Conservation (phyloP, 2,797 vertebrate species). For the Pantherophis alleghaniensis region DNA sequence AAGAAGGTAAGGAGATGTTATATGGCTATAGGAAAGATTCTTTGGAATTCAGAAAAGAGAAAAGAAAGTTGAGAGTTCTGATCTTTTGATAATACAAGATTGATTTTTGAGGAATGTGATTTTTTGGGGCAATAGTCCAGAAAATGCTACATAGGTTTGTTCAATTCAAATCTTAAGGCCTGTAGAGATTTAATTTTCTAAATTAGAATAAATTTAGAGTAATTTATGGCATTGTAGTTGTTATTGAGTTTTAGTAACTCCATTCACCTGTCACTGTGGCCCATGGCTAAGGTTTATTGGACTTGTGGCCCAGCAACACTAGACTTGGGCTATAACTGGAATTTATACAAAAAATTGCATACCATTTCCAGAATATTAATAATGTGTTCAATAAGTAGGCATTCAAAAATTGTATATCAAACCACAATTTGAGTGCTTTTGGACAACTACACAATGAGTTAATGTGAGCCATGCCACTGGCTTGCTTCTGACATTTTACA, state of each 20-base stretch:
- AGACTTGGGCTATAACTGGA: background rate
- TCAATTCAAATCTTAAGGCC: background rate
- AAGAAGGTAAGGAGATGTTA: slow-evolving; percentile 65
- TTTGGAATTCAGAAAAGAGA: background rate
- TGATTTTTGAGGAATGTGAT: background rate
- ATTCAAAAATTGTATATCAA: background rate
- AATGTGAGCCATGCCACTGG: background rate
- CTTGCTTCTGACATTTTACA: background rate
- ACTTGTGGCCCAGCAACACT: background rate
- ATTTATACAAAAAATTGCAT: background rate
- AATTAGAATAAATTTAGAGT: background rate
- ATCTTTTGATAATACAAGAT: background rate
- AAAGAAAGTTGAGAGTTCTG: background rate
- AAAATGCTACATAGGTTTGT: background rate
- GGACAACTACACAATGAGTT: background rate
- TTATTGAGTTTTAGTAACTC: background rate
- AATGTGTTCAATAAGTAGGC: background rate
- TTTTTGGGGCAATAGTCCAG: background rate
- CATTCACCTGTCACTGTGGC: background rate
- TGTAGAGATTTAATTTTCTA: background rate
- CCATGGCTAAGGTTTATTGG: background rate
- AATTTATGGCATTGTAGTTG: background rate
- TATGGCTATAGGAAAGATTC: fast-evolving
- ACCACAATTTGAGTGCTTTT: background rate
- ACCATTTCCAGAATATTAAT: background rate